Base-by-base conservation (phyloP, 2,113 vertebrate species). In the Catharus fuscescens region DNA sequence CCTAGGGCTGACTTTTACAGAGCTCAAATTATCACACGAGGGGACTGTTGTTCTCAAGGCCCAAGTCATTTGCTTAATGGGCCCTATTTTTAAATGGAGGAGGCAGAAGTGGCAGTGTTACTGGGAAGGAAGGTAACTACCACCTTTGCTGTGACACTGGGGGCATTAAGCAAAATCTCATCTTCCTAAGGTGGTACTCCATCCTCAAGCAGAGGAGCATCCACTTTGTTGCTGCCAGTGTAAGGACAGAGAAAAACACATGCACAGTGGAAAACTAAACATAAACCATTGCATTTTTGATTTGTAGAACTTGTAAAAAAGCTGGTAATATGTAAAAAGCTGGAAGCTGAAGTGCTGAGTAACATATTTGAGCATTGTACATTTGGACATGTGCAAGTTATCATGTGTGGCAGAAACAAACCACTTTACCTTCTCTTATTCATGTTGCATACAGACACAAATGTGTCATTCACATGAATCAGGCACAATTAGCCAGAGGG, bases 381-480 rank as follows among this genome's bases (percentile, higher is more conserved):
- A 26, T 67, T 93, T 67, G 67, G 50, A 48, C 34, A 66, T 56
- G n/a, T 60, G 72, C 0, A 0, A 83, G 47, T 82, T 90, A 73
- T 53, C 0, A 8, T 56, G 31, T 70, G 76, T 78, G 81, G 72
- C 60, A 94, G 79, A 80, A 83, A 86, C 66, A 85, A 90, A 88
- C 67, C 0, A 5, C 53, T 25, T 93, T 83, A 24, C 56, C 5
- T 56, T 62, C 78, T 62, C 84, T 88, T 94, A 59, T 88, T 94
- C 56, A 12, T 32, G 54, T 90, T 88, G 71, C 86, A 59, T 47
- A 50, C 88, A 94, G 94, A 96, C 72, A 93, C 88, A 93, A 92
- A 88, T 1, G 5, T 38, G 65, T 86, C 95, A 93, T 91, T 96
- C 94, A 92, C 64, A 80, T 92, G 84, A 94, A 93, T 93, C 91